Evolutionary conservation across 2,113 vertebrate genomes (phyloP).

Genomic region (Danio rerio): DNA sequence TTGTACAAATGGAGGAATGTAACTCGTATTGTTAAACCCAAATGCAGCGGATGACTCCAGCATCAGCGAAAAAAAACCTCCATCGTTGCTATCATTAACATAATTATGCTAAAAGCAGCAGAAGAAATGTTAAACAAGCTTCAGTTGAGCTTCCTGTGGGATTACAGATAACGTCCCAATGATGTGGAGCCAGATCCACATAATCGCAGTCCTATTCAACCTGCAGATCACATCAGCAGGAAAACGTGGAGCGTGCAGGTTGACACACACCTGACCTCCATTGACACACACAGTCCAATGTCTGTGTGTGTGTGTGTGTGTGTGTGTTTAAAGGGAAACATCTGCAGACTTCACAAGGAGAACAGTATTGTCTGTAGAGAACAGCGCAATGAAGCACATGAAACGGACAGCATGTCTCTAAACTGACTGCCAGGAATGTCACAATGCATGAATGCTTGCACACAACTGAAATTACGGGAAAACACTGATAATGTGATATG

Average conservation of each 20-base stretch:
- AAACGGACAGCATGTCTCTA: constrained; percentile 2
- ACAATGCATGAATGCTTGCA: background rate
- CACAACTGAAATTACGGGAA: background rate
- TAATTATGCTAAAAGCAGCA: background rate
- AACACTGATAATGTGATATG: background rate
- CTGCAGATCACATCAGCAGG: constrained; percentile 53
- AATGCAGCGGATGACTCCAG: background rate
- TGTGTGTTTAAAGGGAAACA: constrained; percentile 64
- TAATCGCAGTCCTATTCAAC: constrained; percentile 2
- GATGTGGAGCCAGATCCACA: background rate
- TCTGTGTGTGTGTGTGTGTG: background rate
- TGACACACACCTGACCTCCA: constrained; percentile 53
- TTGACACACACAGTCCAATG: constrained; percentile 44
- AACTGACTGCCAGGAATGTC: background rate
- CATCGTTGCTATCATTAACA: background rate
- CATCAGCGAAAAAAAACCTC: background rate
- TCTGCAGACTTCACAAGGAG: constrained; percentile 53
- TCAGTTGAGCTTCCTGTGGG: constrained; percentile 1
- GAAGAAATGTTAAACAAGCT: background rate
- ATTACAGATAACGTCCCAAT: constrained; percentile 4
- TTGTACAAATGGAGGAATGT: background rate
- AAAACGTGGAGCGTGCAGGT: constrained; percentile 64
- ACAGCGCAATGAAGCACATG: constrained; percentile 13
- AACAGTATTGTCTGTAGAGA: constrained; percentile 46
- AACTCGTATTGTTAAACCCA: background rate